These are phyloP conservation scores for Megalurothrips usitatus DNA, from an alignment of 2,888 invertebrate species.

Conservation along the genomic window DNA sequence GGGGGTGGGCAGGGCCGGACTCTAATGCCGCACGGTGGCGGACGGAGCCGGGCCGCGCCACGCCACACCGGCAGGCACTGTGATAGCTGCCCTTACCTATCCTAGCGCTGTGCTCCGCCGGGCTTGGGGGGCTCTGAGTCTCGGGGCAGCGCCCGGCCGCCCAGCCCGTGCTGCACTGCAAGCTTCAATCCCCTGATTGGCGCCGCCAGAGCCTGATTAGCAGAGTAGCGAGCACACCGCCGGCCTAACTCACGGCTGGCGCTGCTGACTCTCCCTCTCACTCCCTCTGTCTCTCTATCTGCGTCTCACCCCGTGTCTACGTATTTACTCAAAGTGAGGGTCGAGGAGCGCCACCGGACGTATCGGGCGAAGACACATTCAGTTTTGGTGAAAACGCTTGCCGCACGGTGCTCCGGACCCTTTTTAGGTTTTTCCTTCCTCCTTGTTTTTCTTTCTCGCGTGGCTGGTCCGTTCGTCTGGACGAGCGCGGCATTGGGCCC, in stretches of 20 bases:
- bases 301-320: too few species aligned
- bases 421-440: neutral
- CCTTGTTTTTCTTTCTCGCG: neutral
- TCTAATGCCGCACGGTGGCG: conserved; percentile 12
- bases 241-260: too few species aligned
- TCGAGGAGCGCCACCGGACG: too few species aligned
- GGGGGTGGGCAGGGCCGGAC: neutral
- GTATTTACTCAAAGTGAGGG: too few species aligned
- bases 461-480: neutral
- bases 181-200: conserved; percentile 20
- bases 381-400: too few species aligned
- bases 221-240: too few species aligned
- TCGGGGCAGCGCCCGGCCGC: neutral
- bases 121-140: neutral
- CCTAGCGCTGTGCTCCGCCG: neutral
- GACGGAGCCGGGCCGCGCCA: neutral
- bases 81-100: too few species aligned
- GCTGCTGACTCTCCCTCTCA: too few species aligned
- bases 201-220: neutral
- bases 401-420: too few species aligned
- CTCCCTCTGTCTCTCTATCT: too few species aligned
- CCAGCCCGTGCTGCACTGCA: neutral
- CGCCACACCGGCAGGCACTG: neutral
- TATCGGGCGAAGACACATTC: too few species aligned
- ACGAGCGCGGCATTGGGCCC: neutral